Evolutionary conservation across 1,140 invertebrate species (phyloP).

Genomic region (Patella vulgata): DNA sequence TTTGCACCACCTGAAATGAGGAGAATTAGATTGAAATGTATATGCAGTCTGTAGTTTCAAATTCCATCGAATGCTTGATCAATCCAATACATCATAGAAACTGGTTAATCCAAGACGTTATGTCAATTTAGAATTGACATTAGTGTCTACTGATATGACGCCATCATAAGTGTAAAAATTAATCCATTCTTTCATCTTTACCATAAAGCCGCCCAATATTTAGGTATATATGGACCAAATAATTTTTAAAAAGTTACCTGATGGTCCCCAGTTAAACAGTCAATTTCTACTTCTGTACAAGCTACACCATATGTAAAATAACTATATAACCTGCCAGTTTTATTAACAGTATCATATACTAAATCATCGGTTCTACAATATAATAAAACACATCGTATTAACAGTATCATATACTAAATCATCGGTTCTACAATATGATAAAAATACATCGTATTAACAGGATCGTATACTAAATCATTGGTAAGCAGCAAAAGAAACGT

Average conservation of each 20-base stretch:
- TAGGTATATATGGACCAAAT: too few relatives aligned
- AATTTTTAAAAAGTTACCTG: conserved; percentile 34
- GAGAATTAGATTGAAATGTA: too few relatives aligned
- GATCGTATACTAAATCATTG: conserved; percentile 64
- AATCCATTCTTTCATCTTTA: too few relatives aligned
- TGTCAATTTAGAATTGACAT: too few relatives aligned
- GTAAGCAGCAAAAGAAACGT: too few relatives aligned
- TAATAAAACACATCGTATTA: neutral
- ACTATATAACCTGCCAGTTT: conserved; percentile 28
- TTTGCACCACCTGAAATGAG: conserved; percentile 76
- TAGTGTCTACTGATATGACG: too few relatives aligned
- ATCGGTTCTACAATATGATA: conserved; percentile 5
- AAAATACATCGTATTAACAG: conserved; percentile 45
- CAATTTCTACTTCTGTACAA: conserved; percentile 67
- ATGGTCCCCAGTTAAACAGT: conserved; percentile 69
- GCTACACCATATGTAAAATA: conserved; percentile 43
- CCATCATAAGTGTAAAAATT: too few relatives aligned
- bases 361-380: conserved; percentile 12
- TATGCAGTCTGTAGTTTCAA: too few relatives aligned
- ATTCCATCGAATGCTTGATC: too few relatives aligned
- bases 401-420: conserved; percentile 49
- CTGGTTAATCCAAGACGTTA: too few relatives aligned
- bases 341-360: conserved; percentile 50
- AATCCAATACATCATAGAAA: too few relatives aligned
- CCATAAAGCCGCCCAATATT: too few relatives aligned